phyloP scores from a whole-genome alignment of 37 sponge, comb jelly and placozoan genomes.

The Beroe ovata region DNA sequence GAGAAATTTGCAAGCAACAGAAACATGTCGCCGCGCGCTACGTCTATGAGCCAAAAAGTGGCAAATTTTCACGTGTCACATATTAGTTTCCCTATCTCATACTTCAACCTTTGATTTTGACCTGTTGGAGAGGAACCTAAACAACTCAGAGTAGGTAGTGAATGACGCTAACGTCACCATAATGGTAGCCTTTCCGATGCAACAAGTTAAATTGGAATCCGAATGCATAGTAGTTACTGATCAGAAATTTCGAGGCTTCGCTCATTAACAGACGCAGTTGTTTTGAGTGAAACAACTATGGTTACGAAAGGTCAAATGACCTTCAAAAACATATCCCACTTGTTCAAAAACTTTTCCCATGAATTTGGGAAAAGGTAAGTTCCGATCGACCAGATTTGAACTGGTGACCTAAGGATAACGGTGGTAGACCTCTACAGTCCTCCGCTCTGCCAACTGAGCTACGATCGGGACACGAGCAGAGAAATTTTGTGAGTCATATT shows the following conservation, averaged over 20 bases:
- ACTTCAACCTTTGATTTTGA: too few species aligned
- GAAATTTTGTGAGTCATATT: too few species aligned
- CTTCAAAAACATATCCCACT: too few species aligned
- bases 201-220: background rate
- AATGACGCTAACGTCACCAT: background rate
- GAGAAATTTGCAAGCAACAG: background rate
- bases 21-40: background rate
- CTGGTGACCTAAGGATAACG: constrained; percentile 63
- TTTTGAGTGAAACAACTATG: too few species aligned
- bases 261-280: too few species aligned
- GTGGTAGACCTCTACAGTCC: constrained; percentile 53
- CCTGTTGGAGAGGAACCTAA: too few species aligned
- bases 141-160: background rate
- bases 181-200: background rate
- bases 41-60: background rate
- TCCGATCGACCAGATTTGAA: constrained; percentile 43
- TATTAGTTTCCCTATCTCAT: too few species aligned
- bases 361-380: background rate
- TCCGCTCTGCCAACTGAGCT: constrained; percentile 62
- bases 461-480: constrained; percentile 24
- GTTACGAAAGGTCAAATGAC: too few species aligned
- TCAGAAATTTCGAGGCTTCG: background rate
- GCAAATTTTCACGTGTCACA: background rate
- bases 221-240: background rate
- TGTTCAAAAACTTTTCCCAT: too few species aligned